These are phyloP conservation scores for Halictus quadricinctus DNA, from an alignment of 2,888 invertebrate genomes.

Conservation along the genomic window DNA sequence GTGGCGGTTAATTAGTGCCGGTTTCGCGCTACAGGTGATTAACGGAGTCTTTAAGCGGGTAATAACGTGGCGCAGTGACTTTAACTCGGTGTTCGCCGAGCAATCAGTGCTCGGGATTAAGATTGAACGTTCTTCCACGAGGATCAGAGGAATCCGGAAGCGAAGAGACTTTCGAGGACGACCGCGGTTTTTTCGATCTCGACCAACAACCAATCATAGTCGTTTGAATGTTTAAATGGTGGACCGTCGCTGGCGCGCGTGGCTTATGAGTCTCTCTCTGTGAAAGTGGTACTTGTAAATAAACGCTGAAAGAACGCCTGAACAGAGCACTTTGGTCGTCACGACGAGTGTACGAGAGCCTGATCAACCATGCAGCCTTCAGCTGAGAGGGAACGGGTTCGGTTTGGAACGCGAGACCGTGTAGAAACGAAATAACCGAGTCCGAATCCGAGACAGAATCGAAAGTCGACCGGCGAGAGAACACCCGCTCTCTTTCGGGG, in stretches of 20 bases:
- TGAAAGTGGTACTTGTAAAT: constrained; percentile 55
- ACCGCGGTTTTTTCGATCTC: background rate
- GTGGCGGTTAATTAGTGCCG: constrained; percentile 56
- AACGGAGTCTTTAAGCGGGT: constrained; percentile 42
- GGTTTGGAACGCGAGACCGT: background rate
- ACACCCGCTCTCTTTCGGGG: background rate
- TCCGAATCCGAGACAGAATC: background rate
- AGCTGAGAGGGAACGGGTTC: constrained; percentile 61
- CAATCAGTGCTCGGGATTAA: background rate
- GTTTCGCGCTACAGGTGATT: constrained; percentile 55
- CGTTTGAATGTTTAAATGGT: background rate
- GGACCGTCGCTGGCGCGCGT: constrained; percentile 47
- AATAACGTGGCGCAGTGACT: background rate
- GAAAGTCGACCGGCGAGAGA: background rate
- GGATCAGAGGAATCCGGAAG: background rate
- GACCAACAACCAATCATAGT: background rate
- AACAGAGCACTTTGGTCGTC: constrained; percentile 51
- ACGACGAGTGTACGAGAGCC: constrained; percentile 71
- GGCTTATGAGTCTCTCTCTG: constrained; percentile 44
- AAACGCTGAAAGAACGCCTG: constrained; percentile 54
- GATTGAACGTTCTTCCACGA: background rate
- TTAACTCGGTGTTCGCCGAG: background rate
- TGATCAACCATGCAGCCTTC: constrained; percentile 80
- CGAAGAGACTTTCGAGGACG: constrained; percentile 24
- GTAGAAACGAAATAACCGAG: background rate